Percentiles rank a stretch among this genome's conserved stretches.
These are phyloP conservation scores for Bergia sp. DNA, from an alignment of 92 coral and sea anemone genomes.

Conservation along the genomic window DNA sequence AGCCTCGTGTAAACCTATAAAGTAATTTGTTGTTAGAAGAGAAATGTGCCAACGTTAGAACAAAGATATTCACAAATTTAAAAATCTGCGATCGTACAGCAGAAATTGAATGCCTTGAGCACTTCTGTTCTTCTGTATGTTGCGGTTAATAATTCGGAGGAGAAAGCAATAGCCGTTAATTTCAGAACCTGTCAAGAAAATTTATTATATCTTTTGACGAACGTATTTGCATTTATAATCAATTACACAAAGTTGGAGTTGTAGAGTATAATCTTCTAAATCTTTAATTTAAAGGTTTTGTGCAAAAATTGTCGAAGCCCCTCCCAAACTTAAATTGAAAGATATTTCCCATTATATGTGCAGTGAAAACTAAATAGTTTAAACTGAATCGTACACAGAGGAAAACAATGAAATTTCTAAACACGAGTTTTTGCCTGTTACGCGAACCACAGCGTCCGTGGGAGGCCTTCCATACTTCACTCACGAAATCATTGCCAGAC, in stretches of 20 bases:
- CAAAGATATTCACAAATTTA: not conserved
- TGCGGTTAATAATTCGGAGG: not conserved
- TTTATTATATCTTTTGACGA: conserved; percentile 9
- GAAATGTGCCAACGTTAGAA: not conserved
- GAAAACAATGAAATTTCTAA: not conserved
- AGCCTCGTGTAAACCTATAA: not conserved
- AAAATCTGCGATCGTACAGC: not conserved
- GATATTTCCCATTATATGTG: not conserved
- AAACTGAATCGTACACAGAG: not conserved
- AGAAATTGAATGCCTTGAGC: conserved; percentile 5
- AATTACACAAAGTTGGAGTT: conserved; percentile 13
- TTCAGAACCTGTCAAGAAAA: not conserved
- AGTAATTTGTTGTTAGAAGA: not conserved
- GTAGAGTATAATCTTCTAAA: not conserved
- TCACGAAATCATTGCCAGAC: not conserved
- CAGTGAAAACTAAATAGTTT: not conserved
- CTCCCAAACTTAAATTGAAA: not conserved
- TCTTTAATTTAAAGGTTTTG: not conserved
- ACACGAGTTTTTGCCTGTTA: not conserved
- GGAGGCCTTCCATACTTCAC: not conserved
- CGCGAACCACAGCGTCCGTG: not conserved
- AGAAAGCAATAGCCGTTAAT: not conserved
- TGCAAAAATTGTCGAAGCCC: not conserved
- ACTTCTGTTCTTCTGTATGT: conserved; percentile 2
- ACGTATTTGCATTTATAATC: conserved; percentile 18